phyloP scores from a whole-genome alignment of 2,888 invertebrate species.

The Blera fallax region DNA sequence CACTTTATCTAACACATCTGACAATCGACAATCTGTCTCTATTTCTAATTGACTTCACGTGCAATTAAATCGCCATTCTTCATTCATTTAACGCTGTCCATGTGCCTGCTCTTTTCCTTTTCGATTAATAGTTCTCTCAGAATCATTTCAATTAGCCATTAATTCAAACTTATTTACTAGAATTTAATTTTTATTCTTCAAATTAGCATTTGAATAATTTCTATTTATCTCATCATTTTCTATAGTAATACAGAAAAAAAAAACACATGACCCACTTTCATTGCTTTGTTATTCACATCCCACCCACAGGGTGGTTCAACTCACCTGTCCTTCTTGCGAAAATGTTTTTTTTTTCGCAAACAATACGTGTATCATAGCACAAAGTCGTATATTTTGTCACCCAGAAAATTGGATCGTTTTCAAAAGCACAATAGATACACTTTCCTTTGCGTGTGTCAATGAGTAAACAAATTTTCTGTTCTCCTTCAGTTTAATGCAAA shows the following conservation, averaged over 20 bases:
- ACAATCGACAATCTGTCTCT: not conserved
- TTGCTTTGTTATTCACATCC: not conserved
- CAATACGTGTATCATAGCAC: not conserved
- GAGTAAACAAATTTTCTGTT: slow-evolving; percentile 3
- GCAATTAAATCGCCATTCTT: not conserved
- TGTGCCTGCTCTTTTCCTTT: not conserved
- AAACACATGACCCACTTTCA: slow-evolving; percentile 38
- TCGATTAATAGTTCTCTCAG: not conserved
- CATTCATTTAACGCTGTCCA: not conserved
- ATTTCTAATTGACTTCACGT: not conserved
- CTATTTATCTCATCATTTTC: not conserved
- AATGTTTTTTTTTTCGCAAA: not conserved
- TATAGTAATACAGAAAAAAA: too few species aligned
- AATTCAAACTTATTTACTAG: not conserved
- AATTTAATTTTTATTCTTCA: not conserved
- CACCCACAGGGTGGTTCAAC: slow-evolving; percentile 28
- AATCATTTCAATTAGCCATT: not conserved
- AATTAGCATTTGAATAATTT: not conserved
- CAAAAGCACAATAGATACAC: slow-evolving; percentile 5
- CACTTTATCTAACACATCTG: not conserved
- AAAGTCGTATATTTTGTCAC: slow-evolving; percentile 4
- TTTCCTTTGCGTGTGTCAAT: slow-evolving; percentile 10
- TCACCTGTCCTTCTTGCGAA: slow-evolving; percentile 8
- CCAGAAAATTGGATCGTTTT: slow-evolving; percentile 41
- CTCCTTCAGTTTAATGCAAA: not conserved